phyloP scores from a whole-genome alignment of 2,113 vertebrate species.

The Oryzias celebensis region DNA sequence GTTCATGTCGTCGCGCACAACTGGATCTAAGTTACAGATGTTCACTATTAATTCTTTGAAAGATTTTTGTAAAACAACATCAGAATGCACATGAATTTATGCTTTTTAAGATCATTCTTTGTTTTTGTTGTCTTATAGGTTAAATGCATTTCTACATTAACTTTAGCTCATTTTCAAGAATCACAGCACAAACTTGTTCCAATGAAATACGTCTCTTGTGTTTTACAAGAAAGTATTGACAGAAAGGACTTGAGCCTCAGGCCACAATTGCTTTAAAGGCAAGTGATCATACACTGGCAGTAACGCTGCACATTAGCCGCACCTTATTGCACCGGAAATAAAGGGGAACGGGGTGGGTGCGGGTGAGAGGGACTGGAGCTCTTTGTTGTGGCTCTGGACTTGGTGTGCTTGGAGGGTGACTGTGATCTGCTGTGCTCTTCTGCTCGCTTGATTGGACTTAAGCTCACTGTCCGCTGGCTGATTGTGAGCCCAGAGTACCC shows the following conservation, averaged over 20 bases:
- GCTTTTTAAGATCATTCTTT: not conserved
- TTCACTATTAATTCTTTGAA: not conserved
- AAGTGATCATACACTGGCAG: slow-evolving; percentile 33
- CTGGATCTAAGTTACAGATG: slow-evolving; percentile 70
- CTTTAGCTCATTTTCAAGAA: slow-evolving; percentile 40
- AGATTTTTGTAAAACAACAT: too few species aligned
- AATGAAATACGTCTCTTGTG: slow-evolving; percentile 53
- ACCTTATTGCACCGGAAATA: slow-evolving; percentile 52
- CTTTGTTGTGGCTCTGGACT: slow-evolving; percentile 65
- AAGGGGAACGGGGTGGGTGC: slow-evolving; percentile 59
- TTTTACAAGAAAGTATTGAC: slow-evolving; percentile 68
- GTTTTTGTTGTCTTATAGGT: too few species aligned
- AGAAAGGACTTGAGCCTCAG: slow-evolving; percentile 48
- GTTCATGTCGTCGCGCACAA: slow-evolving; percentile 87
- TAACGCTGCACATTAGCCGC: slow-evolving; percentile 48
- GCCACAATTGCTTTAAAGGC: slow-evolving; percentile 61
- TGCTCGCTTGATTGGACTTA: slow-evolving; percentile 71
- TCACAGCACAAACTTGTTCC: slow-evolving; percentile 40
- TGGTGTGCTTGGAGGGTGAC: slow-evolving; percentile 50
- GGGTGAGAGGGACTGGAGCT: slow-evolving; percentile 39
- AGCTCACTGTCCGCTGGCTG: slow-evolving; percentile 68
- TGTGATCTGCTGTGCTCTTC: slow-evolving; percentile 58
- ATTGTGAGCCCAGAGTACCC: slow-evolving; percentile 71
- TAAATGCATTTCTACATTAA: not conserved
- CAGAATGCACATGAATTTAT: not conserved